phyloP scores from a whole-genome alignment of 2,888 invertebrate species.

The Onchidella celtica region DNA sequence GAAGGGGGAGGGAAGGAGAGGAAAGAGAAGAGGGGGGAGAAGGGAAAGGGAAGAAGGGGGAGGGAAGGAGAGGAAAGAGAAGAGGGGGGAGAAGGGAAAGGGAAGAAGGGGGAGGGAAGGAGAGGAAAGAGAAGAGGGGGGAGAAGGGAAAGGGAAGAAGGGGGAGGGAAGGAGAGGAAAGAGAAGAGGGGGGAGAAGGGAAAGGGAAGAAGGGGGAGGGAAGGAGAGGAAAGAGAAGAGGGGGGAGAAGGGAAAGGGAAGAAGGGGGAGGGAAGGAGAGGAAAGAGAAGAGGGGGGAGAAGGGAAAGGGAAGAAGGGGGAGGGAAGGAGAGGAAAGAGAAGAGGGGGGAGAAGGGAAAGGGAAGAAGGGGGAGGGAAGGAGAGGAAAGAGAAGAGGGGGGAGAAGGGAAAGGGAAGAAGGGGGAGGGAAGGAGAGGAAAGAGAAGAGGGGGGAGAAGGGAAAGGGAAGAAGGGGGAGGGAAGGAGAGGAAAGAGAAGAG shows the following conservation, averaged over 20 bases:
- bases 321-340: conserved; percentile 12
- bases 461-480: not conserved
- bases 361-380: not conserved
- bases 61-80: not conserved
- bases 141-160: not conserved
- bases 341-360: not conserved
- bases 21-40: not conserved
- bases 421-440: not conserved
- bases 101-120: not conserved
- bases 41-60: not conserved
- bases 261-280: not conserved
- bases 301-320: not conserved
- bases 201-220: not conserved
- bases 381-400: not conserved
- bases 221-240: not conserved
- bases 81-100: not conserved
- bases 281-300: not conserved
- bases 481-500: not conserved
- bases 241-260: not conserved
- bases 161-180: not conserved
- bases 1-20: not conserved
- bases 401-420: not conserved
- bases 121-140: not conserved
- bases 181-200: not conserved
- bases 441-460: not conserved